Percentiles rank a stretch among this genome's conserved stretches.
Conservation (phyloP, 2,888 invertebrate species). For the Hypselothyrea guttata region DNA sequence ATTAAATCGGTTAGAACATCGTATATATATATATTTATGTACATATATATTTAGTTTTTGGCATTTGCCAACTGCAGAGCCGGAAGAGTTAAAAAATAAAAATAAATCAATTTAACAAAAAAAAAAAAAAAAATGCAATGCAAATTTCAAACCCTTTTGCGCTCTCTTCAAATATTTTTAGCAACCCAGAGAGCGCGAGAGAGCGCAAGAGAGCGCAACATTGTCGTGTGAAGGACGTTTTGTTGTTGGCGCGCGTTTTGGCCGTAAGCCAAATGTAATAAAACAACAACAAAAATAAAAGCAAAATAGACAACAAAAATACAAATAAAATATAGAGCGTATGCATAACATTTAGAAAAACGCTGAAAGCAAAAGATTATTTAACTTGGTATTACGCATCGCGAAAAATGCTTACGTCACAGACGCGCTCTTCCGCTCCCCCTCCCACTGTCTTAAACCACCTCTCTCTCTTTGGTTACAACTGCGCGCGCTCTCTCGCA, state of each 20-base stretch:
- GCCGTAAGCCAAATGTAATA: constrained; percentile 36
- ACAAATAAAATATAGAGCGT: constrained; percentile 13
- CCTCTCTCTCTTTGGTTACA: background rate
- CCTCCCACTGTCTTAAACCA: background rate
- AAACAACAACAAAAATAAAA: constrained; percentile 17
- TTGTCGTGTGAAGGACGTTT: constrained; percentile 40
- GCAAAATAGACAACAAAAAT: background rate
- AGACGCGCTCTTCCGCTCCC: constrained; percentile 5
- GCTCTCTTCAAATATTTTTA: constrained; percentile 30
- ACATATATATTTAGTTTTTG: constrained; percentile 20
- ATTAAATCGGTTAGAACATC: constrained; percentile 49
- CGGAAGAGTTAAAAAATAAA: constrained; percentile 9
- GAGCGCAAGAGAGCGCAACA: constrained; percentile 6
- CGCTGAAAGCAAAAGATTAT: constrained; percentile 41
- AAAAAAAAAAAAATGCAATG: constrained; percentile 22
- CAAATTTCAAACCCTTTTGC: constrained; percentile 34
- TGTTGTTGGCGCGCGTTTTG: constrained; percentile 32
- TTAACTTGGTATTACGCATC: constrained; percentile 53
- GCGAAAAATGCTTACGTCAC: constrained; percentile 42
- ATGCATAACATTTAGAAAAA: constrained; percentile 49
- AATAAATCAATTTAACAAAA: no score
- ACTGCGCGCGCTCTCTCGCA: background rate
- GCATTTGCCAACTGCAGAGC: background rate
- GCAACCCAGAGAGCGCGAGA: constrained; percentile 3
- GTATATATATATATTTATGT: background rate